Conservation (phyloP, 2,797 vertebrate species). For the Dicrostonyx torquatus region DNA sequence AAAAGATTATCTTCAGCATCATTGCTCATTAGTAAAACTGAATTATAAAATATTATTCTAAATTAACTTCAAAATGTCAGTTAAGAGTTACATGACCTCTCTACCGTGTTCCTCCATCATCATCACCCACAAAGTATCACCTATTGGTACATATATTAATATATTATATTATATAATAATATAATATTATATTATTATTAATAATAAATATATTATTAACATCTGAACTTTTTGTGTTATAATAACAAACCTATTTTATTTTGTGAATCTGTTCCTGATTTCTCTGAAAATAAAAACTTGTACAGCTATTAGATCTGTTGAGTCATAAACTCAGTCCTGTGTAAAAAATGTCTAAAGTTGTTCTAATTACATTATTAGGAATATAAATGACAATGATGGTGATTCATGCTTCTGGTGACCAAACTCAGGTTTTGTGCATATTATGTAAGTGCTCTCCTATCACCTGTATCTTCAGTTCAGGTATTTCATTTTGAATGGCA, state of each 20-base stretch:
- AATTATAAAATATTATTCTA: background rate
- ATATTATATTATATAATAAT: too few species aligned
- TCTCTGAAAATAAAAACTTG: background rate
- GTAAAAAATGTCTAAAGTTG: background rate
- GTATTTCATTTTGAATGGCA: background rate
- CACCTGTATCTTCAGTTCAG: background rate
- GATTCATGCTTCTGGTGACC: background rate
- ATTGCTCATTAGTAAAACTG: constrained; percentile 27
- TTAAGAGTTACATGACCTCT: background rate
- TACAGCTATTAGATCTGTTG: background rate
- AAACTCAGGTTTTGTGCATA: background rate
- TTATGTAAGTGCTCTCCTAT: background rate
- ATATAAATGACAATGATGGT: background rate
- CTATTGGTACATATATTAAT: background rate
- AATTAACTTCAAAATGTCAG: constrained; percentile 3
- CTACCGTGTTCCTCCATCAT: background rate
- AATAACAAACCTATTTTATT: background rate
- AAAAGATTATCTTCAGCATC: background rate
- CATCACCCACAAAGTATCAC: background rate
- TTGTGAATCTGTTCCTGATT: background rate
- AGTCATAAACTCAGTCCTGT: background rate
- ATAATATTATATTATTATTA: too few species aligned
- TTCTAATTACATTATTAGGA: background rate
- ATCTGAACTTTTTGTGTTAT: background rate
- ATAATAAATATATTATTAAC: background rate